These are phyloP conservation scores for Drosophila neoperkinsi DNA, from an alignment of 2,888 invertebrate genomes.

Conservation along the genomic window DNA sequence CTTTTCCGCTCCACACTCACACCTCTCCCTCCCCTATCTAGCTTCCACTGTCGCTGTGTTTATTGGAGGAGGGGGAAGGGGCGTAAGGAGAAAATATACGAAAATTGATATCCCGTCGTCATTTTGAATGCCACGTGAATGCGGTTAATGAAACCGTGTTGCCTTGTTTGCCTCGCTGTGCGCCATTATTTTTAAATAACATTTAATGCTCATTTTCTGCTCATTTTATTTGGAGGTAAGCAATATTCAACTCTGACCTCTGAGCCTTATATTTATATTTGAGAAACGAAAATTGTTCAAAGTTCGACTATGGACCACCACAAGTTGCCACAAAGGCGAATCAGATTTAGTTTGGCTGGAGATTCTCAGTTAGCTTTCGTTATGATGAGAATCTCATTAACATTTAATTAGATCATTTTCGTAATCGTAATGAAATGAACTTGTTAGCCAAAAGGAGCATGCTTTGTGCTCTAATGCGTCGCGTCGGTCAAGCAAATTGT, in stretches of 20 bases:
- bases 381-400: conserved; percentile 58
- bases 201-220: conserved; percentile 57
- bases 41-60: not conserved
- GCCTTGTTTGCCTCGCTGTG: conserved; percentile 38
- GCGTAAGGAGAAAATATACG: not conserved
- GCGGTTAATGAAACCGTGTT: conserved; percentile 68
- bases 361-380: conserved; percentile 6
- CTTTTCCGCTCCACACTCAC: not conserved
- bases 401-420: conserved; percentile 73
- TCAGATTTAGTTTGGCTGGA: conserved; percentile 41
- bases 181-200: conserved; percentile 54
- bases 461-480: conserved; percentile 39
- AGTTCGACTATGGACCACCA: conserved; percentile 1
- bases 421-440: conserved; percentile 67
- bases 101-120: conserved; percentile 71
- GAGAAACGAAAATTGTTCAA: not conserved
- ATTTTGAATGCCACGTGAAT: conserved; percentile 63
- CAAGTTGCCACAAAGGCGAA: conserved; percentile 22
- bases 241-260: not conserved
- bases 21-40: not conserved
- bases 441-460: conserved; percentile 42
- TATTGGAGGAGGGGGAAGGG: not conserved
- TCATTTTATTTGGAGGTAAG: conserved; percentile 57
- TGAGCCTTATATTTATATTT: conserved; percentile 4
- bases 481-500: conserved; percentile 62